phyloP scores from a whole-genome alignment of 1,140 invertebrate species.

The Drosophila lini region DNA sequence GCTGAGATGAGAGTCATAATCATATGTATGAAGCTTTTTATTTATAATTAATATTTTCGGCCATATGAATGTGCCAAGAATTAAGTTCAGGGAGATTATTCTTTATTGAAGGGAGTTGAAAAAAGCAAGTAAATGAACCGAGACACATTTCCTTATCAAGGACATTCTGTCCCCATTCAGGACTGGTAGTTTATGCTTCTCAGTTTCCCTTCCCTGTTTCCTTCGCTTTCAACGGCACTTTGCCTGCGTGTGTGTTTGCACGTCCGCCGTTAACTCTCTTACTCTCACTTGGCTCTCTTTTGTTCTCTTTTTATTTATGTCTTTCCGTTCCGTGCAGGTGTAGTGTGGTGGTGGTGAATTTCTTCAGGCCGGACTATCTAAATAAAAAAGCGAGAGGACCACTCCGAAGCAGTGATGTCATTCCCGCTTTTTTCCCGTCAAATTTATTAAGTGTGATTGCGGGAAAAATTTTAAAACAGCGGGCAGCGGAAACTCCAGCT shows the following conservation, averaged over 20 bases:
- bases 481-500: too few relatives aligned
- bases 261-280: conserved; percentile 12
- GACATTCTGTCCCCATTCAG: conserved; percentile 10
- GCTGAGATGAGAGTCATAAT: too few relatives aligned
- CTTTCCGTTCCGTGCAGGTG: background rate
- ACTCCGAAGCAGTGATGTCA: background rate
- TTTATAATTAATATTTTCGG: background rate
- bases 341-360: conserved; percentile 14
- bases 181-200: background rate
- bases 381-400: background rate
- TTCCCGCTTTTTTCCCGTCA: too few relatives aligned
- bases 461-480: too few relatives aligned
- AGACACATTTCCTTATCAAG: conserved; percentile 6
- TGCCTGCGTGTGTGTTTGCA: conserved; percentile 58
- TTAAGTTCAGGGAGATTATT: background rate
- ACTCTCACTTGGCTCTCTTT: background rate
- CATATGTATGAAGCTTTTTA: too few relatives aligned
- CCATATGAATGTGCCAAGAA: too few relatives aligned
- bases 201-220: background rate
- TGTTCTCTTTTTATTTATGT: background rate
- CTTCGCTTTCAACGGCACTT: conserved; percentile 3
- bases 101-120: background rate
- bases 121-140: background rate
- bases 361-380: background rate
- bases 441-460: too few relatives aligned